Evolutionary conservation across 2,888 invertebrate genomes (phyloP), one percentile per base, ranked within the genome.

Genomic region (Geophilus truncorum): DNA sequence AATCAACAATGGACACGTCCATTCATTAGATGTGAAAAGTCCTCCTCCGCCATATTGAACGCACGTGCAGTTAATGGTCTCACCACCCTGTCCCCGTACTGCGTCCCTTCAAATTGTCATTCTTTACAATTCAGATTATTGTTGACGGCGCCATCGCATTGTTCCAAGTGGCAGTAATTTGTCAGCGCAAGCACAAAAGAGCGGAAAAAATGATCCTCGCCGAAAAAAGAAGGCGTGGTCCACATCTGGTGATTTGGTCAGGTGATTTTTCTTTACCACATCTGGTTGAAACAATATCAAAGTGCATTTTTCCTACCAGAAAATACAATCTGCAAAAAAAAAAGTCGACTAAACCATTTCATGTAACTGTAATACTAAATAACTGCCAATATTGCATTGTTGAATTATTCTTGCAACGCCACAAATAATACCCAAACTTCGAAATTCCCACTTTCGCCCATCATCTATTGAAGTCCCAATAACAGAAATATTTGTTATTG

Each of bases 121-220:
- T 62, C 62, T 62, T 62, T 62, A 62, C 62, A 62, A 62, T 62
- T 62, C 62, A 62, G 62, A 62, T 62, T 62, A 62, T 25, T 62
- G 62, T 62, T 62, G 62, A 62, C 62, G 62, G 62, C 62, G 25
- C 62, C 62, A 62, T 62, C 62, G 62, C 62, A 62, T 62, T 62
- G 62, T 62, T 62, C 62, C 62, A 62, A 62, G 62, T 62, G 62
- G 62, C 62, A 62, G 62, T 62, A 62, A 62, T 62, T 62, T 62
- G 62, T 62, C 62, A 62, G 62, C 62, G 23, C 62, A 15, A 12
- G 62, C 25, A 62, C 62, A 62, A 62, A 62, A 57, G 62, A 23
- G 62, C 62, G 25, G 62, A 62, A 62, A 62, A 62, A 62, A 62
- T 62, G 62, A 62, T 62, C 62, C 62, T 28, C 62, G 45, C 62